Evolutionary conservation across 2,797 vertebrate species (phyloP).

Genomic region (Mionectes olivaceus): DNA sequence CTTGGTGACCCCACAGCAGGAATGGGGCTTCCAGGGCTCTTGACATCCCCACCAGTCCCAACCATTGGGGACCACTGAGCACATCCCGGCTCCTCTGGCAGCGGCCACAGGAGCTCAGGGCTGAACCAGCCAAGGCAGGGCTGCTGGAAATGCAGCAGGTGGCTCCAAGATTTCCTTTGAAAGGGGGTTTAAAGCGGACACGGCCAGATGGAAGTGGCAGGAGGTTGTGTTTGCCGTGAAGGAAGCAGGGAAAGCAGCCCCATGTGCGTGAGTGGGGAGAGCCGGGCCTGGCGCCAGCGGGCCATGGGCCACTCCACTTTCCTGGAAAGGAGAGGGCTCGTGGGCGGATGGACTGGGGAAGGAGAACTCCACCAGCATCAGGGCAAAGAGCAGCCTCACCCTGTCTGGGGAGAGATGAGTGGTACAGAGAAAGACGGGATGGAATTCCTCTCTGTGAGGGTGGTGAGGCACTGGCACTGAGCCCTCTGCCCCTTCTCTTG

Average conservation of each 20-base stretch:
- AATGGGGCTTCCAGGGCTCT: neutral
- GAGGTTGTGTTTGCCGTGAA: rapidly evolving
- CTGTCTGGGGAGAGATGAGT: neutral
- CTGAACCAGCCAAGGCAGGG: rapidly evolving
- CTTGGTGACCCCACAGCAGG: neutral
- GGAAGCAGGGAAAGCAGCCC: neutral
- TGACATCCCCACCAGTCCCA: neutral
- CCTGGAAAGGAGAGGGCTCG: neutral
- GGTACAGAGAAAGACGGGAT: rapidly evolving
- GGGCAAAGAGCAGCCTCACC: neutral
- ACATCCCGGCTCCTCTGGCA: rapidly evolving
- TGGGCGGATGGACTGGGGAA: neutral
- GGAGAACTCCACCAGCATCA: neutral
- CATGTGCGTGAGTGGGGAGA: rapidly evolving
- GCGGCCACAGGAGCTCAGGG: neutral
- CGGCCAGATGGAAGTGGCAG: rapidly evolving
- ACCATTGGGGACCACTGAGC: rapidly evolving
- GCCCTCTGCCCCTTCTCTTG: neutral
- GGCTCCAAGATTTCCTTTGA: neutral
- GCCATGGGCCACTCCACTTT: neutral
- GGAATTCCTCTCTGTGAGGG: neutral
- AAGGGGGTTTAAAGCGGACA: neutral
- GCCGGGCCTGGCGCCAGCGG: rapidly evolving
- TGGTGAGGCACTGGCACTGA: neutral
- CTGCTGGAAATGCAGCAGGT: neutral